These are phyloP conservation scores for Drosophila hydei DNA, from an alignment of 1,140 invertebrate species.

Conservation along the genomic window DNA sequence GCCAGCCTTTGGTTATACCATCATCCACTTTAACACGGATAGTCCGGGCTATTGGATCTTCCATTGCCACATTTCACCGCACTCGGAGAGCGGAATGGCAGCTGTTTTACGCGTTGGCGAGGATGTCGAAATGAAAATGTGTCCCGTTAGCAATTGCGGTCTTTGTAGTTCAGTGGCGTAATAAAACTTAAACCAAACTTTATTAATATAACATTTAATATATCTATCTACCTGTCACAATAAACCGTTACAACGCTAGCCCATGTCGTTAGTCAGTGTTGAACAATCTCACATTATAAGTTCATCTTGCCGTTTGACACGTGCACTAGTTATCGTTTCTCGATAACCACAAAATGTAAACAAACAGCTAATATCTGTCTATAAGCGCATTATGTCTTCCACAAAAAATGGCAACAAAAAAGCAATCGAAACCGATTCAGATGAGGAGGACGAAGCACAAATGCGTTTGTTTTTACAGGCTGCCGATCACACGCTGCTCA, in stretches of 20 bases:
- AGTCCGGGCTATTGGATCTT: slow-evolving; percentile 82
- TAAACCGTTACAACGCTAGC: background rate
- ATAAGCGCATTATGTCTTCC: background rate
- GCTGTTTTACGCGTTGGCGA: slow-evolving; percentile 85
- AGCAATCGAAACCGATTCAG: slow-evolving; percentile 49
- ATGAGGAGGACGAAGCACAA: slow-evolving; percentile 52
- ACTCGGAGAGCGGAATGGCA: slow-evolving; percentile 86
- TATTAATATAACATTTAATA: background rate
- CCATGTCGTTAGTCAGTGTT: background rate
- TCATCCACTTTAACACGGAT: slow-evolving; percentile 71
- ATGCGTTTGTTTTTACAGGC: slow-evolving; percentile 58
- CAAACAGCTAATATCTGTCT: no score
- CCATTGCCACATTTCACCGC: slow-evolving; percentile 83
- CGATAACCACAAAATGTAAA: slow-evolving; percentile 2
- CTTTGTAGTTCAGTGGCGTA: slow-evolving; percentile 71
- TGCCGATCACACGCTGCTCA: slow-evolving; percentile 58
- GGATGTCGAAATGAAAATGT: slow-evolving; percentile 79
- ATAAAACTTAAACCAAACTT: background rate
- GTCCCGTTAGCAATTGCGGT: slow-evolving; percentile 78
- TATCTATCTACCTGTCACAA: background rate
- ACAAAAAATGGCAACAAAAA: slow-evolving; percentile 16
- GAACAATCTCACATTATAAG: slow-evolving; percentile 15
- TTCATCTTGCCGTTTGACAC: background rate
- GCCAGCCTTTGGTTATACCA: slow-evolving; percentile 76
- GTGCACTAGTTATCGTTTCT: background rate